These are phyloP conservation scores for Ciona savignyi DNA, from an alignment of 23 tunicate species.

Conservation along the genomic window DNA sequence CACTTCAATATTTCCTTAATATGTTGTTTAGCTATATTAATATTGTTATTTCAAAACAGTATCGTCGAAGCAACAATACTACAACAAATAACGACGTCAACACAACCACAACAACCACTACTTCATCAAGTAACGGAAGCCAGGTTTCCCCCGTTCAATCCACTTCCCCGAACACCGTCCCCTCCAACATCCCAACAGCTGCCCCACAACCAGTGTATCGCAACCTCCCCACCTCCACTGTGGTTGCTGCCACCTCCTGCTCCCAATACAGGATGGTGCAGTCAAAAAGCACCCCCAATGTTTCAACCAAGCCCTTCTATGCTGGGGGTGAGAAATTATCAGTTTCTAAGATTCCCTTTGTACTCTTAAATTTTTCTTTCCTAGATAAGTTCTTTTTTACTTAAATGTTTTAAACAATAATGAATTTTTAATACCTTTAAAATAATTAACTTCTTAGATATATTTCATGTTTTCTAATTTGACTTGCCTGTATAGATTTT, in stretches of 20 bases:
- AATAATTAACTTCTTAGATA: no score
- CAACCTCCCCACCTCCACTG: conserved; percentile 47
- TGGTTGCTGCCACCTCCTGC: conserved; percentile 32
- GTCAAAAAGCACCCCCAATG: conserved; percentile 64
- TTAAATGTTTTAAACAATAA: no score
- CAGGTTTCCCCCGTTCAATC: not conserved
- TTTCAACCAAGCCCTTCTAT: conserved; percentile 68
- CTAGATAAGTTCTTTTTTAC: not conserved
- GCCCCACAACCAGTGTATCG: conserved; percentile 4
- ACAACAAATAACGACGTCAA: conserved; percentile 6
- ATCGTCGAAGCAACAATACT: conserved; percentile 1
- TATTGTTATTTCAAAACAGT: no score
- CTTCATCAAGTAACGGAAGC: conserved; percentile 5
- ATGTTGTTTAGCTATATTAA: no score
- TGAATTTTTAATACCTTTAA: no score
- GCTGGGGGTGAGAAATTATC: conserved; percentile 65
- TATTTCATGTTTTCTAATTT: no score
- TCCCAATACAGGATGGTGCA: conserved; percentile 42
- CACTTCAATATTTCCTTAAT: no score
- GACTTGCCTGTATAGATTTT: no score
- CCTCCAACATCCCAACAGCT: not conserved
- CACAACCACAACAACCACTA: conserved; percentile 32
- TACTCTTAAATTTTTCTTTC: not conserved
- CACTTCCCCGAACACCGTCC: not conserved
- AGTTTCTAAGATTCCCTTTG: not conserved